These are phyloP conservation scores for Apamea sordens DNA, from an alignment of 2,888 invertebrate genomes.

Conservation along the genomic window DNA sequence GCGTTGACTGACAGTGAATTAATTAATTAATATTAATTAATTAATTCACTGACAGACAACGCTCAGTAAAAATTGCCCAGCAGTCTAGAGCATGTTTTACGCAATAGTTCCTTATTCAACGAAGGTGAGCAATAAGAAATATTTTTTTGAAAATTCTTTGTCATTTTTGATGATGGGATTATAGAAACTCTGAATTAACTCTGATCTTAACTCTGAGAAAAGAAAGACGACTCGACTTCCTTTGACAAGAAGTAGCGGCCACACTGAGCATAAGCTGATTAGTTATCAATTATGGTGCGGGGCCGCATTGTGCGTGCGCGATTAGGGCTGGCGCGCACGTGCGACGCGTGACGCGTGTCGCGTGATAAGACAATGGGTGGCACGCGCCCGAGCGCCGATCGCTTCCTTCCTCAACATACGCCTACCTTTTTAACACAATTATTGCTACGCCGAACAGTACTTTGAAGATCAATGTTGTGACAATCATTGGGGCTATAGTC, in stretches of 20 bases:
- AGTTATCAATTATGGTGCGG: conserved; percentile 70
- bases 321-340: conserved; percentile 42
- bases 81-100: background rate
- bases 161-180: background rate
- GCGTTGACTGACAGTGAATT: no score
- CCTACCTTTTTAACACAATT: conserved; percentile 78
- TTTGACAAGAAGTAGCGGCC: conserved; percentile 21
- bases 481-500: conserved; percentile 60
- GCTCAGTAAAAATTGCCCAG: background rate
- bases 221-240: conserved; percentile 5
- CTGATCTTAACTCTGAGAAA: background rate
- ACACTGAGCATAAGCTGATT: conserved; percentile 70
- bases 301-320: conserved; percentile 30
- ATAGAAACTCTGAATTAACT: no score
- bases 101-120: background rate
- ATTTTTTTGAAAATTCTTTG: background rate
- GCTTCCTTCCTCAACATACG: conserved; percentile 75
- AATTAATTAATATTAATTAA: no score
- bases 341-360: conserved; percentile 42
- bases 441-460: conserved; percentile 65
- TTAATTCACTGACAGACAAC: no score
- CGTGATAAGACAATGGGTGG: conserved; percentile 45
- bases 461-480: conserved; percentile 68
- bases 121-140: background rate
- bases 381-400: conserved; percentile 64